Conservation (phyloP, 1,140 invertebrate species). For the Anadara kagoshimensis region DNA sequence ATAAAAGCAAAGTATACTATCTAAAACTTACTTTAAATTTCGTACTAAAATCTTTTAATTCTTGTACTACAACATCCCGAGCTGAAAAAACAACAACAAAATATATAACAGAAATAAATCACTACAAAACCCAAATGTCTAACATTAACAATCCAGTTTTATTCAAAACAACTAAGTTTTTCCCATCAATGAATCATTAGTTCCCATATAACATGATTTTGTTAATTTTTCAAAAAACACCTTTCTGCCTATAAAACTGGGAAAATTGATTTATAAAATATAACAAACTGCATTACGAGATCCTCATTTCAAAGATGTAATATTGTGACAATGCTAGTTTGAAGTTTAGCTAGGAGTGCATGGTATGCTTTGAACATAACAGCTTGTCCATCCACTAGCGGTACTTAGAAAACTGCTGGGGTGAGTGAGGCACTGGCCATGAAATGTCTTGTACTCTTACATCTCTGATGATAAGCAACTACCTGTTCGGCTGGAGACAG, state of each 20-base stretch:
- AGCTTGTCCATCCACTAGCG: too few relatives aligned
- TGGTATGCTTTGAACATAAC: too few relatives aligned
- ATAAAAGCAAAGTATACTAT: background rate
- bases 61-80: background rate
- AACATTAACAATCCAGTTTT: background rate
- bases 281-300: too few relatives aligned
- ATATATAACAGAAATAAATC: background rate
- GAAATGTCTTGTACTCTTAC: background rate
- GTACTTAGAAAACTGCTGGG: too few relatives aligned
- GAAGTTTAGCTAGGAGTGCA: too few relatives aligned
- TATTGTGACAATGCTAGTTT: too few relatives aligned
- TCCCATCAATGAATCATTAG: background rate
- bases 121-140: background rate
- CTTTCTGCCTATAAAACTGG: too few relatives aligned
- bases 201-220: background rate
- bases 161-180: background rate
- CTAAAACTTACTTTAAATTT: slow-evolving; percentile 16
- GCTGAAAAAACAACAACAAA: background rate
- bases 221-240: too few relatives aligned
- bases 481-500: background rate
- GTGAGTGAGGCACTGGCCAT: too few relatives aligned
- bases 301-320: too few relatives aligned
- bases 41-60: slow-evolving; percentile 18
- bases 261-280: too few relatives aligned
- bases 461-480: background rate